phyloP scores from a whole-genome alignment of 2,113 vertebrate species.

The Urocitellus parryii region DNA sequence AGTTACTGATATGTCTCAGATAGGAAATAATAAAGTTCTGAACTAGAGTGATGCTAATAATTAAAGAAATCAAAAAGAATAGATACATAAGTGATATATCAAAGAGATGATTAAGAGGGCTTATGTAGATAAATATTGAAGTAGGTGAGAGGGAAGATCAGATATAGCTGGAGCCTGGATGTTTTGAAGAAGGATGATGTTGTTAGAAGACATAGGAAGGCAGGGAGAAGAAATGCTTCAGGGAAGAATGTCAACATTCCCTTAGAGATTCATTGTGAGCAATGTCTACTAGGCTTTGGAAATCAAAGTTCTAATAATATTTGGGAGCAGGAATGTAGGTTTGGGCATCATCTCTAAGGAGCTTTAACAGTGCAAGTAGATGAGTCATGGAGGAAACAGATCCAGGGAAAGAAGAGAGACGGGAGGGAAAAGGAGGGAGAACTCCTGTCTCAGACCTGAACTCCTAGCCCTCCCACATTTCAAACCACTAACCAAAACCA shows the following conservation, averaged over 20 bases:
- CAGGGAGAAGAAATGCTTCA: background rate
- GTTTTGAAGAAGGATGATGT: background rate
- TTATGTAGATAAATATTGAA: background rate
- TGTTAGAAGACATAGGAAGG: background rate
- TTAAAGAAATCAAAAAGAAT: background rate
- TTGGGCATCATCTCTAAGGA: background rate
- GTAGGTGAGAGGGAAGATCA: background rate
- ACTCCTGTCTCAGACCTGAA: background rate
- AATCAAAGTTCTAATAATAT: background rate
- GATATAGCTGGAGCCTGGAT: background rate
- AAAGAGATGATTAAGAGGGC: too few relatives aligned
- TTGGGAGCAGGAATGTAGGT: background rate
- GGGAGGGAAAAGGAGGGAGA: background rate
- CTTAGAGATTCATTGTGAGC: background rate
- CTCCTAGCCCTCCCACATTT: background rate
- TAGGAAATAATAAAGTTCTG: background rate
- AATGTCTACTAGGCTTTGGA: background rate
- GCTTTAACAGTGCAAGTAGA: background rate
- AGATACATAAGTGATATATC: background rate
- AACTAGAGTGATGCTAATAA: background rate
- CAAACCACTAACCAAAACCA: conserved; percentile 6
- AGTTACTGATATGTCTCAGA: background rate
- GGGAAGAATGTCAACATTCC: background rate
- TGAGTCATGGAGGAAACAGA: background rate
- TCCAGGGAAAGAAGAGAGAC: background rate